phyloP scores from a whole-genome alignment of 2,888 invertebrate species.

The Apamea anceps region DNA sequence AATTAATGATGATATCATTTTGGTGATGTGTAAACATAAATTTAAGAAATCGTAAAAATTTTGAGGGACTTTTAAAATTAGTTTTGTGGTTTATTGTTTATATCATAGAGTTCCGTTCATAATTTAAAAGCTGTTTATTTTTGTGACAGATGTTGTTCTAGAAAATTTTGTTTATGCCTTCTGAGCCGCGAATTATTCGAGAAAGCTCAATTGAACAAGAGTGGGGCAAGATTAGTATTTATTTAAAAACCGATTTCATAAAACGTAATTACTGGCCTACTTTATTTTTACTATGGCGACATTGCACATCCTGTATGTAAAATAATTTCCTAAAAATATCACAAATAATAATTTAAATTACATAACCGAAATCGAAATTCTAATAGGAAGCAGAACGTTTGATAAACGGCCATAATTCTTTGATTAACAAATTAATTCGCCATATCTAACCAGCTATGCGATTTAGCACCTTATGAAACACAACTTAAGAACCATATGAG shows the following conservation, averaged over 20 bases:
- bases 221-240: slow-evolving; percentile 6
- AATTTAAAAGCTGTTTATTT: background rate
- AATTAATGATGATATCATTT: slow-evolving; percentile 15
- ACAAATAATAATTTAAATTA: slow-evolving; percentile 18
- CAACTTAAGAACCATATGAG: slow-evolving; percentile 51
- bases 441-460: slow-evolving; percentile 4
- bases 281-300: background rate
- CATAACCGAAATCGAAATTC: slow-evolving; percentile 21
- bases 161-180: background rate
- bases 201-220: slow-evolving; percentile 6
- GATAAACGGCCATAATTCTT: slow-evolving; percentile 49
- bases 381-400: slow-evolving; percentile 49
- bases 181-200: background rate
- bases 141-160: slow-evolving; percentile 13
- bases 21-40: background rate
- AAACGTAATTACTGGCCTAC: background rate
- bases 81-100: background rate
- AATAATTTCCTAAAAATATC: slow-evolving; percentile 1
- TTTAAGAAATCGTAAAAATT: background rate
- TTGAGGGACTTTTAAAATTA: background rate
- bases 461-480: slow-evolving; percentile 35
- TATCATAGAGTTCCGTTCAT: slow-evolving; percentile 21
- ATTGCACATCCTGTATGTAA: slow-evolving; percentile 12
- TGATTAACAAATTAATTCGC: slow-evolving; percentile 56
- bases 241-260: slow-evolving; percentile 1